Base-by-base conservation (phyloP, 2,888 invertebrate species). In the Aleiodes alternator region DNA sequence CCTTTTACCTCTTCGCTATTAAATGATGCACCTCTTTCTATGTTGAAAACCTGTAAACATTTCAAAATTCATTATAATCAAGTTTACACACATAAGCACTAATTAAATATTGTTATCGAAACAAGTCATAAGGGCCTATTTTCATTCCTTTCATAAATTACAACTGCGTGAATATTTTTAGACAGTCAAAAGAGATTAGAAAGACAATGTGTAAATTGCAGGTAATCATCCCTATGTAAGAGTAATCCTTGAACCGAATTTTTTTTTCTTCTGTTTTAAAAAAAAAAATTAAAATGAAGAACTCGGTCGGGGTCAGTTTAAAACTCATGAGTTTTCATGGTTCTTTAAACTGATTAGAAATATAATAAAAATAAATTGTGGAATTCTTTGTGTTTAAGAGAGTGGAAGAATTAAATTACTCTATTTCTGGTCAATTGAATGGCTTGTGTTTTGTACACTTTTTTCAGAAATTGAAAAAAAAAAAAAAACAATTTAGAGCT, bases 21-120 rank as follows among this genome's bases (percentile, higher is more conserved):
- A 23, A 23, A 23, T 23, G 23, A 23, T 1, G 23, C 23, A 1
- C 23, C 23, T 23, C 23, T 23, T 23, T 23, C 23, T 23, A 2
- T 23, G 23, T 23, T 23, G 23, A 34, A 34, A 34, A 34, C 14
- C 5, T 34, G n/a, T 12, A n/a, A 38, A 12, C 31, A 31, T 57
- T 57, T 57, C 9, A 23, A 57, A 57, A 11, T 57, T 23, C 1
- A 9, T 31, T 9, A 23, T 4, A 23, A 57, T 12, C n/a, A 9
- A 43, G 34, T 59, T 34, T 38, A 6, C 34, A 6, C 0, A 14
- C 12, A 9, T 31, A 43, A 57, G 9, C 4, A n/a, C 38, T 34
- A 59, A 12, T 29, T 29, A 59, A 59, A 59, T 59, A 34, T n/a
- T 59, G 12, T 59, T 59, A 11, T 59, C 57, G 5, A 50, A 51